A percentile compares a stretch with the other conserved stretches of the same genome.
Evolutionary conservation across 2,113 vertebrate genomes (phyloP).

Genomic region (Oxyruncus cristatus): DNA sequence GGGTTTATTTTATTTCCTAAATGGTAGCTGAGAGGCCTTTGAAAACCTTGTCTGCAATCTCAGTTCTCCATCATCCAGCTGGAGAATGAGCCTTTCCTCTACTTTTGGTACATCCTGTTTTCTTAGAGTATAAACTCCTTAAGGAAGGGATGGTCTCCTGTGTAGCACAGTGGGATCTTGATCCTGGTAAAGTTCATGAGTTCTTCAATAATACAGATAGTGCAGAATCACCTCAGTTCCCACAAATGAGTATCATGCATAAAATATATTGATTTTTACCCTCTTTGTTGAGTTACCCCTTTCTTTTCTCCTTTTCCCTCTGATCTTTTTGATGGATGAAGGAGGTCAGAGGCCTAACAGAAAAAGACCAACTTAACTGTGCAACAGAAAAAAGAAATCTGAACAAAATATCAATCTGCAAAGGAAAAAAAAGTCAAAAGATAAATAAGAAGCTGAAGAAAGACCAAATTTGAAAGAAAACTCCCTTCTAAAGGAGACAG

Average conservation of each 20-base stretch:
- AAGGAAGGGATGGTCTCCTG: background rate
- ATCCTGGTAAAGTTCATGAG: background rate
- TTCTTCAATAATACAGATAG: background rate
- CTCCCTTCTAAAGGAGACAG: background rate
- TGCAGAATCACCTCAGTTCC: background rate
- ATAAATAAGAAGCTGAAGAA: constrained; percentile 24
- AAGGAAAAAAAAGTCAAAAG: background rate
- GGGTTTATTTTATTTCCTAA: background rate
- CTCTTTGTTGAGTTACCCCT: background rate
- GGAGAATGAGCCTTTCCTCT: background rate
- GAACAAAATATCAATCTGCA: background rate
- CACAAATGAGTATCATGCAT: background rate
- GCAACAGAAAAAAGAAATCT: background rate
- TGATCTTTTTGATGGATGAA: background rate
- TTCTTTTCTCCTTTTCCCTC: background rate
- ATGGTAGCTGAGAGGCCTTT: background rate
- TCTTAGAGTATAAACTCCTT: background rate
- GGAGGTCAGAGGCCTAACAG: background rate
- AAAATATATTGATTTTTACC: background rate
- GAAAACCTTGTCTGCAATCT: background rate
- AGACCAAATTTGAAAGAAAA: background rate
- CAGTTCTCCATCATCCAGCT: background rate
- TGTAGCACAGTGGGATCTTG: background rate
- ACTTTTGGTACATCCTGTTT: background rate
- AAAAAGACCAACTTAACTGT: background rate